A percentile compares a stretch with the other conserved stretches of the same genome.
Conservation (phyloP, 37 sponge, comb jelly and placozoan species). For the Crambe crambe region DNA sequence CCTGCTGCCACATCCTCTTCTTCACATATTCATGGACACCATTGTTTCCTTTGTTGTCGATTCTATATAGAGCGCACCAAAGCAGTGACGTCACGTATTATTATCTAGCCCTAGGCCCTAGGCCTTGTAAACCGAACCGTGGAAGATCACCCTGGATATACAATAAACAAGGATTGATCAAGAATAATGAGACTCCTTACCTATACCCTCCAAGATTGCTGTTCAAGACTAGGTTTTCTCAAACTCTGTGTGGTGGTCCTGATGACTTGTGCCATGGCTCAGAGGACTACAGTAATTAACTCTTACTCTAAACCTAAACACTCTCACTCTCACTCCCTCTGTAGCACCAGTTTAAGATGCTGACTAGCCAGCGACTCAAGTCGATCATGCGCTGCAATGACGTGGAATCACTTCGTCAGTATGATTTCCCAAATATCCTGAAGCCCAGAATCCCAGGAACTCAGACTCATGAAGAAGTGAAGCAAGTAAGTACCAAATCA, state of each 20-base stretch:
- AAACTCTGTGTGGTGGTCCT: neutral
- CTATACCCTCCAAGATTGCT: too few relatives aligned
- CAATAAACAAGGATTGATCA: too few relatives aligned
- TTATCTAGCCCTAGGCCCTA: too few relatives aligned
- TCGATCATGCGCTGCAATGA: constrained; percentile 49
- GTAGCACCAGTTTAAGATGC: constrained; percentile 63
- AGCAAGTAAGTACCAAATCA: constrained; percentile 44
- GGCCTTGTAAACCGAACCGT: too few relatives aligned
- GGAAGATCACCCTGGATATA: too few relatives aligned
- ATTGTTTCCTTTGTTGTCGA: too few relatives aligned
- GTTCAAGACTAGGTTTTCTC: neutral
- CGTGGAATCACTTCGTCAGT: constrained; percentile 54
- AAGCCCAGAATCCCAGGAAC: constrained; percentile 83
- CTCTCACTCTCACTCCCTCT: neutral
- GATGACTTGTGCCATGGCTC: constrained; percentile 23
- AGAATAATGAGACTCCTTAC: too few relatives aligned
- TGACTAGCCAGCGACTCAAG: constrained; percentile 48
- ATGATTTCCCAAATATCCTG: constrained; percentile 77
- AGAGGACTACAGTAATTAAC: constrained; percentile 36
- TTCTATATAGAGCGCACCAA: too few relatives aligned
- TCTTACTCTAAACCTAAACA: neutral
- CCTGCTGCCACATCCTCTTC: too few relatives aligned
- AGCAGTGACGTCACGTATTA: too few relatives aligned
- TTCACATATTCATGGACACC: too few relatives aligned
- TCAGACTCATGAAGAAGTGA: constrained; percentile 66